These are phyloP conservation scores for Phymatocera aterrima DNA, from an alignment of 2,888 invertebrate genomes.

Conservation along the genomic window DNA sequence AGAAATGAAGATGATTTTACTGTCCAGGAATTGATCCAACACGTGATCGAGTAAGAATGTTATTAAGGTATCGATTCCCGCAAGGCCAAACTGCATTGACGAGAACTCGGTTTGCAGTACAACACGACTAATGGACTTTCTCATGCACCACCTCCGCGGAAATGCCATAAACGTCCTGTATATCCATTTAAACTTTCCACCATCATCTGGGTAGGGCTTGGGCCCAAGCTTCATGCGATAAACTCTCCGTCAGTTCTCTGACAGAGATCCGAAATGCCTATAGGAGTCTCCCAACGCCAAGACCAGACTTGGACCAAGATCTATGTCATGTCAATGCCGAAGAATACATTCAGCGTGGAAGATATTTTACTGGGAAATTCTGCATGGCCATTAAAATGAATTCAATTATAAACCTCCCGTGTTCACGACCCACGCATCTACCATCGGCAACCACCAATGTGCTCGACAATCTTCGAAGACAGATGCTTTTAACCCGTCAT, in stretches of 20 bases:
- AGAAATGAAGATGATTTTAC: neutral
- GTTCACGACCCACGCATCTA: slow-evolving; percentile 22
- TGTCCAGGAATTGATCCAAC: neutral
- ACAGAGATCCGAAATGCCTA: neutral
- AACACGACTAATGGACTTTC: slow-evolving; percentile 58
- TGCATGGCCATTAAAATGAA: slow-evolving; percentile 8
- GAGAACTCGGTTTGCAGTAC: neutral
- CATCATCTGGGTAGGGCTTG: slow-evolving; percentile 61
- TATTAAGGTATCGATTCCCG: neutral
- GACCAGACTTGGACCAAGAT: neutral
- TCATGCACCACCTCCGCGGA: slow-evolving; percentile 64
- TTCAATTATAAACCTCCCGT: neutral
- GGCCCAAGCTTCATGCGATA: slow-evolving; percentile 42
- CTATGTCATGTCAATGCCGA: neutral
- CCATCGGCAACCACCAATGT: neutral
- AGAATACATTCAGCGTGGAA: neutral
- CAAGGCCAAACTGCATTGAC: neutral
- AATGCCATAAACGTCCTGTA: slow-evolving; percentile 64
- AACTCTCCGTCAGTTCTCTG: neutral
- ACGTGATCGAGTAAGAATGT: neutral
- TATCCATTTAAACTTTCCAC: slow-evolving; percentile 62
- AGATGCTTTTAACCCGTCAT: neutral
- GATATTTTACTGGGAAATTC: neutral
- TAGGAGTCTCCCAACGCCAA: neutral
- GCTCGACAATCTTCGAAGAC: neutral